Evolutionary conservation across 2,113 vertebrate species (phyloP), one percentile per base, ranked within the genome.

Genomic region (Dromas ardeola): DNA sequence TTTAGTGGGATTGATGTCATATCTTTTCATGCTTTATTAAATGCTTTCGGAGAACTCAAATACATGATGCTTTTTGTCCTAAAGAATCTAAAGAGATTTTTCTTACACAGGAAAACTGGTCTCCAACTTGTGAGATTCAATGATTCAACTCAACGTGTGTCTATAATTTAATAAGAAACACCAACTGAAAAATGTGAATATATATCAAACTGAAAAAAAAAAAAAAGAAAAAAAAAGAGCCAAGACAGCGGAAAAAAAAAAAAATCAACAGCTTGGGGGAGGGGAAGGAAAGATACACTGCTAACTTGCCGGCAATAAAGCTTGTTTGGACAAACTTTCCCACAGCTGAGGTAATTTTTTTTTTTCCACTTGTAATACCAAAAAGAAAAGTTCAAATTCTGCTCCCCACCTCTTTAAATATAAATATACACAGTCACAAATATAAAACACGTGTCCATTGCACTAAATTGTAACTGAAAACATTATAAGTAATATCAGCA

Each of bases 1-100:
- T 99, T 98, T 98, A 98, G 98, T 95, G 97, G 98, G 98, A 99
- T 98, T 99, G 99, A 99, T 99, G 99, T 99, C 99, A 99, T 99
- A 99, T 99, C 99, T 99, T 99, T 99, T 99, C 99, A 99, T 98
- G 98, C 98, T 98, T 98, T 99, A 99, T 99, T 99, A 99, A 98
- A 98, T 98, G 97, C 98, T 98, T 98, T 99, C 47, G 97, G 98
- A 98, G 98, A 98, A 95, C 97, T 98, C 98, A 98, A 98, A 99
- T 98, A 99, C 92, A 97, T 95, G 81, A 98, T 29, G 96, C 98
- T 99, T 99, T 99, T 99, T 98, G 98, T 98, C 97, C 97, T 93
- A 96, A 98, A 97, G 97, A 98, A 97, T 97, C 96, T 96, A 98
- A 98, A 97, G 97, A 91, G 73, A 79, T 77, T 90, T 98, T 86